phyloP scores from a whole-genome alignment of 2,113 vertebrate species.

The Reinhardtius hippoglossoides region DNA sequence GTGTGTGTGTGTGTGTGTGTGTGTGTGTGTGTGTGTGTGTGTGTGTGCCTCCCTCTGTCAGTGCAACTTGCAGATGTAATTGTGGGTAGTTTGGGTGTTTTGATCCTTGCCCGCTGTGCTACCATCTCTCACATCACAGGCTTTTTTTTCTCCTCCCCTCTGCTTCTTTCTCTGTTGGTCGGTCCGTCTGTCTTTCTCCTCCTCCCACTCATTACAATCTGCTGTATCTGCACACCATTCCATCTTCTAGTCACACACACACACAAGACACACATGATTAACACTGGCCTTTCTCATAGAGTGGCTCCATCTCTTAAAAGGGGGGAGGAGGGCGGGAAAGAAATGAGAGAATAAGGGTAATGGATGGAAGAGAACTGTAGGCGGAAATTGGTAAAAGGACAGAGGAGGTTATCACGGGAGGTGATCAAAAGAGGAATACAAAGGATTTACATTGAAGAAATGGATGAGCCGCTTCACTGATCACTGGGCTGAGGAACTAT shows the following conservation, averaged over 20 bases:
- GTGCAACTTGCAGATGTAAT: slow-evolving; percentile 26
- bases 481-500: slow-evolving; percentile 6
- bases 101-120: slow-evolving; percentile 28
- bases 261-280: slow-evolving; percentile 41
- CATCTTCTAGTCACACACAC: slow-evolving; percentile 17
- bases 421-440: slow-evolving; percentile 16
- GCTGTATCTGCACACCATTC: slow-evolving; percentile 11
- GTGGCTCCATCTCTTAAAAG: slow-evolving; percentile 15
- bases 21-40: background rate
- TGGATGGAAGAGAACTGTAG: slow-evolving; percentile 23
- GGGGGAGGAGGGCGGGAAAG: background rate
- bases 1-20: no score
- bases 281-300: slow-evolving; percentile 12
- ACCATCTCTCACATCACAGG: slow-evolving; percentile 27
- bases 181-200: slow-evolving; percentile 13
- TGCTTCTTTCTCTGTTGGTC: background rate
- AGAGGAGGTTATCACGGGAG: slow-evolving; percentile 32
- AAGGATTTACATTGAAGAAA: slow-evolving; percentile 18
- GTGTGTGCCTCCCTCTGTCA: background rate
- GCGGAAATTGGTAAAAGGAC: slow-evolving; percentile 40
- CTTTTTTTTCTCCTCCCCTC: slow-evolving; percentile 4
- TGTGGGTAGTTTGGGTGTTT: slow-evolving; percentile 52
- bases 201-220: slow-evolving; percentile 24
- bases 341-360: slow-evolving; percentile 48
- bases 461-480: background rate